Evolutionary conservation across 2,113 vertebrate species (phyloP).

Genomic region (Cynocephalus volans): DNA sequence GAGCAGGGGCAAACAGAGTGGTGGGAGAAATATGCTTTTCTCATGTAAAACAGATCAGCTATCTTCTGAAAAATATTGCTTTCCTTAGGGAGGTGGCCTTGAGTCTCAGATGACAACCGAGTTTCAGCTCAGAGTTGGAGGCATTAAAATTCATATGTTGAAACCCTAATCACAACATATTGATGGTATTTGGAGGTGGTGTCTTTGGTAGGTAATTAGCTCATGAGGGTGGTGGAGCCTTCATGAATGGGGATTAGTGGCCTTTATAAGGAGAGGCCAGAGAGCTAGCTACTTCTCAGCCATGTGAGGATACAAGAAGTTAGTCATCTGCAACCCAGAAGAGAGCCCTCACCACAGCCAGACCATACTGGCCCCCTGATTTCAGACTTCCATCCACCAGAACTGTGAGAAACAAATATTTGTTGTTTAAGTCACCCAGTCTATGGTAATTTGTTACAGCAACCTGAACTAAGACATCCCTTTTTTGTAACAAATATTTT

Average conservation of each 20-base stretch:
- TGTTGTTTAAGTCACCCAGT: background rate
- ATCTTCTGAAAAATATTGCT: conserved; percentile 11
- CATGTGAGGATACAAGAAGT: background rate
- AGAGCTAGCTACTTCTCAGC: background rate
- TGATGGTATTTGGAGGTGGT: background rate
- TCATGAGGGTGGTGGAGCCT: background rate
- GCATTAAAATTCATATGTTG: background rate
- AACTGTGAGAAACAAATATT: background rate
- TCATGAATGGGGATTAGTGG: background rate
- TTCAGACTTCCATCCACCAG: background rate
- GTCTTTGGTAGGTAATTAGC: background rate
- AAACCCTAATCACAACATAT: background rate
- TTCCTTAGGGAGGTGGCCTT: background rate
- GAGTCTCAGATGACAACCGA: background rate
- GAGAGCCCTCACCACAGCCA: background rate
- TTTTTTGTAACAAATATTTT: background rate
- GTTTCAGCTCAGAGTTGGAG: background rate
- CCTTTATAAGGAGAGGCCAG: background rate
- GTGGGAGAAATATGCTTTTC: background rate
- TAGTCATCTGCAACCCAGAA: background rate
- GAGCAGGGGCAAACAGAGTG: background rate
- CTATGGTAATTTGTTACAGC: background rate
- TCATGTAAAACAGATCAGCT: background rate
- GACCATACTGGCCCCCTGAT: background rate
- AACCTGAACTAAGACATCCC: background rate